phyloP scores from a whole-genome alignment of 2,797 vertebrate genomes.

The Takifugu ocellatus region DNA sequence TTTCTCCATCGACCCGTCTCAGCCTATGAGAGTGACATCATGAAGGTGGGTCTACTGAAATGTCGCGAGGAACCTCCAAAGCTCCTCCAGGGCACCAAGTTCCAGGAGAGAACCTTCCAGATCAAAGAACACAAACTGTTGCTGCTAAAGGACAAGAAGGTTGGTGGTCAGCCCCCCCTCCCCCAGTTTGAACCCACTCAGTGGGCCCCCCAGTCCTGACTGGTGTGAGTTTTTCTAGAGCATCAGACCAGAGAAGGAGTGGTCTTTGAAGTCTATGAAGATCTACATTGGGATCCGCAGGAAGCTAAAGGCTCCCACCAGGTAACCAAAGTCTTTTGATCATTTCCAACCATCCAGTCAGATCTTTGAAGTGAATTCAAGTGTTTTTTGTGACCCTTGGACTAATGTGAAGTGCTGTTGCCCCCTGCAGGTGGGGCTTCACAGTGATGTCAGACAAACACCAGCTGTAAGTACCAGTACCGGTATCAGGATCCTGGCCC shows the following conservation, averaged over 20 bases:
- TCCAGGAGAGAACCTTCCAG: constrained; percentile 92
- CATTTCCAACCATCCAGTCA: neutral
- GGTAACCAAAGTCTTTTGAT: constrained; percentile 63
- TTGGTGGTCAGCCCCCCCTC: constrained; percentile 37
- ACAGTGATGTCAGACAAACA: constrained; percentile 89
- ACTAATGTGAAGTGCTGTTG: constrained; percentile 2
- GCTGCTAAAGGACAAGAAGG: constrained; percentile 94
- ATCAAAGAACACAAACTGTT: constrained; percentile 84
- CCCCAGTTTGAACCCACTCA: neutral
- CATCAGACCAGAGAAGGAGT: constrained; percentile 88
- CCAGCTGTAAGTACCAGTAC: constrained; percentile 85
- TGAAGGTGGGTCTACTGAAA: constrained; percentile 85
- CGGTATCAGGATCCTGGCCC: neutral
- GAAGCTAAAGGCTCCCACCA: constrained; percentile 91
- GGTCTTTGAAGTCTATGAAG: constrained; percentile 87
- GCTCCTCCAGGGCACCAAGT: constrained; percentile 87
- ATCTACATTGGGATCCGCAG: constrained; percentile 91
- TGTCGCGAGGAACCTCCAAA: constrained; percentile 91
- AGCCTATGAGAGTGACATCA: constrained; percentile 85
- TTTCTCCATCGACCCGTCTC: neutral
- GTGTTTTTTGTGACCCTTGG: too few relatives aligned
- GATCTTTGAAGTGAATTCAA: neutral
- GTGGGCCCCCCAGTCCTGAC: neutral
- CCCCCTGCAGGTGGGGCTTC: constrained; percentile 86
- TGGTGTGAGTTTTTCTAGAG: constrained; percentile 71